Percentiles rank a stretch among this genome's conserved stretches.
Conservation (phyloP, 2,113 vertebrate genomes). For the Podilymbus podiceps region DNA sequence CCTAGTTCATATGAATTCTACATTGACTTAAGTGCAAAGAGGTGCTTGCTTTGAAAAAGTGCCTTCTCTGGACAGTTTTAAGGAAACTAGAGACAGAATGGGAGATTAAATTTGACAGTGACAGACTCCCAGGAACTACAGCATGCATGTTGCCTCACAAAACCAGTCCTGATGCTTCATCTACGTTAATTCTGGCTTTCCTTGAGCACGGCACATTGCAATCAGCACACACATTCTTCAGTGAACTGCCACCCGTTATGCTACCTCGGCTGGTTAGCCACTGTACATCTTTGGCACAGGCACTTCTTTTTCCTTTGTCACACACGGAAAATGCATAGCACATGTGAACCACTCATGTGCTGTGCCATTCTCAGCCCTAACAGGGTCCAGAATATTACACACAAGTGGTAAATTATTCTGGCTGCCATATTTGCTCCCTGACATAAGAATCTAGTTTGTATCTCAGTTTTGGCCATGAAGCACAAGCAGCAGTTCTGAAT, state of each 20-base stretch:
- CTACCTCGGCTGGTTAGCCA: neutral
- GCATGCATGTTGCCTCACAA: neutral
- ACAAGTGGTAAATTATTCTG: neutral
- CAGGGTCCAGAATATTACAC: neutral
- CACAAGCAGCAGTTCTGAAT: neutral
- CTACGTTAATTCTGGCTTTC: neutral
- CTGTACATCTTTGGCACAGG: neutral
- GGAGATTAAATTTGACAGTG: neutral
- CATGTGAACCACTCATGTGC: neutral
- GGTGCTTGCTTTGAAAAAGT: neutral
- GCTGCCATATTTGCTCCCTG: neutral
- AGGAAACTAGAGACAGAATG: neutral
- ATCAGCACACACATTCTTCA: neutral
- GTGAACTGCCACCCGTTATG: neutral
- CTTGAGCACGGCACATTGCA: neutral
- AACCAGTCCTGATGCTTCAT: neutral
- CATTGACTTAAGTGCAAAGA: neutral
- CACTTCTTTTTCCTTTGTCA: neutral
- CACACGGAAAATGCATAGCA: neutral
- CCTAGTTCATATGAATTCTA: neutral
- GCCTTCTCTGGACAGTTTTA: neutral
- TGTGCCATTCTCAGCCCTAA: neutral
- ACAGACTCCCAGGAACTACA: neutral
- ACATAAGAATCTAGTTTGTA: neutral
- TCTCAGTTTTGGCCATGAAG: neutral